These are phyloP conservation scores for Arrhopalites spinosus DNA, from an alignment of 2,888 invertebrate species.

Conservation along the genomic window DNA sequence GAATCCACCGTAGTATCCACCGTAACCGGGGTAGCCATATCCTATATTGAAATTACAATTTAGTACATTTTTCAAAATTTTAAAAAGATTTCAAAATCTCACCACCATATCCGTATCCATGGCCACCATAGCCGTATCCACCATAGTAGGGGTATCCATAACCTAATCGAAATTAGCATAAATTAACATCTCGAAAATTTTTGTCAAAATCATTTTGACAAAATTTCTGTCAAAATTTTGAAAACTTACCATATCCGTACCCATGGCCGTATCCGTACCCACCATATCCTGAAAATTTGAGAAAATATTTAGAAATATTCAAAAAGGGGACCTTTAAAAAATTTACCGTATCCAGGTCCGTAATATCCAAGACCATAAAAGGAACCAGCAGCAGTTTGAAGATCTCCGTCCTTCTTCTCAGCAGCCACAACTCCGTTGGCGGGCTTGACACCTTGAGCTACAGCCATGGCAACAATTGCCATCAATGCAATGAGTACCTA, in stretches of 20 bases:
- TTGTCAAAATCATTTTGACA: background rate
- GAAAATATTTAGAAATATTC: background rate
- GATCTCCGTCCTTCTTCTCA: slow-evolving; percentile 49
- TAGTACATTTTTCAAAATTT: too few species aligned
- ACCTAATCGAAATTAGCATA: slow-evolving; percentile 10
- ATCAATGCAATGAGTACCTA: slow-evolving; percentile 51
- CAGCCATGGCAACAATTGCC: slow-evolving; percentile 46
- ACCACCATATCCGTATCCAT: slow-evolving; percentile 21
- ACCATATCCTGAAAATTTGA: background rate
- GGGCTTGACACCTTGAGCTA: slow-evolving; percentile 36
- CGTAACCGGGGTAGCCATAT: background rate
- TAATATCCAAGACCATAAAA: slow-evolving; percentile 39
- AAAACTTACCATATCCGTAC: background rate
- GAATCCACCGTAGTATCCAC: too few species aligned
- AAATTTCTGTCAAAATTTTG: too few species aligned
- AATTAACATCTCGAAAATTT: background rate
- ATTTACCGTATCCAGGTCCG: slow-evolving; percentile 11
- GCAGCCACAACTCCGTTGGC: slow-evolving; percentile 23
- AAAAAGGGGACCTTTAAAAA: background rate
- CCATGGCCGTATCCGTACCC: slow-evolving; percentile 22
- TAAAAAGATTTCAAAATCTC: too few species aligned
- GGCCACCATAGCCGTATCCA: background rate
- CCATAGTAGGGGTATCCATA: slow-evolving; percentile 16
- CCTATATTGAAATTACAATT: too few species aligned
- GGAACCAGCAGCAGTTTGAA: slow-evolving; percentile 53